A percentile compares a stretch with the other conserved stretches of the same genome.
Conservation (phyloP, 2,797 vertebrate genomes). For the Parambassis ranga region DNA sequence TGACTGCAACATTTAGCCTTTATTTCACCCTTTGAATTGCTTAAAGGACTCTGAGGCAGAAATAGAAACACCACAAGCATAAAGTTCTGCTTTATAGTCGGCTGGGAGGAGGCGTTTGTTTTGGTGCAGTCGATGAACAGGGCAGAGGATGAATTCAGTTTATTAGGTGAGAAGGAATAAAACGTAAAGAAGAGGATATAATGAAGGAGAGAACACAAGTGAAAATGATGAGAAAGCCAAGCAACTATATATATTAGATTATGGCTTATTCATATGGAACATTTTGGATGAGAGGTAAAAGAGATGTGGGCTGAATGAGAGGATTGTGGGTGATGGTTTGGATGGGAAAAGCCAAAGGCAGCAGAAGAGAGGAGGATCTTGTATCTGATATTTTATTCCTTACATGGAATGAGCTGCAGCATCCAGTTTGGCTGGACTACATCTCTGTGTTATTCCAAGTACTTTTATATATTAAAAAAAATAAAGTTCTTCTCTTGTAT, state of each 20-base stretch:
- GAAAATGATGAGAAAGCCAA: too few species aligned
- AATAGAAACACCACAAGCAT: too few species aligned
- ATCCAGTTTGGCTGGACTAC: constrained; percentile 2
- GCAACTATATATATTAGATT: too few species aligned
- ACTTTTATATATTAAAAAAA: neutral
- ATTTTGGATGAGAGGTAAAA: neutral
- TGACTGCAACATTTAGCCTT: neutral
- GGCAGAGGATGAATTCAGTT: too few species aligned
- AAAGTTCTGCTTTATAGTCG: too few species aligned
- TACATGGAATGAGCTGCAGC: neutral
- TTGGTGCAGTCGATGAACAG: too few species aligned
- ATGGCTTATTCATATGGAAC: neutral
- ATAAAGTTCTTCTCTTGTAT: constrained; percentile 5
- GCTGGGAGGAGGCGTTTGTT: too few species aligned
- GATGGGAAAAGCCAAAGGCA: neutral
- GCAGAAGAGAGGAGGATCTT: neutral
- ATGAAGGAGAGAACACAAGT: neutral
- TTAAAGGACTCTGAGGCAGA: too few species aligned
- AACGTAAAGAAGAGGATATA: neutral
- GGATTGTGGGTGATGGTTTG: neutral
- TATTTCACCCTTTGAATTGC: neutral
- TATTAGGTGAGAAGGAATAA: too few species aligned
- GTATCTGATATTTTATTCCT: neutral
- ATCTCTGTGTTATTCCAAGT: neutral
- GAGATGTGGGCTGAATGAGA: neutral